Evolutionary conservation across 2,113 vertebrate species (phyloP).

Genomic region (Edolisoma coerulescens): DNA sequence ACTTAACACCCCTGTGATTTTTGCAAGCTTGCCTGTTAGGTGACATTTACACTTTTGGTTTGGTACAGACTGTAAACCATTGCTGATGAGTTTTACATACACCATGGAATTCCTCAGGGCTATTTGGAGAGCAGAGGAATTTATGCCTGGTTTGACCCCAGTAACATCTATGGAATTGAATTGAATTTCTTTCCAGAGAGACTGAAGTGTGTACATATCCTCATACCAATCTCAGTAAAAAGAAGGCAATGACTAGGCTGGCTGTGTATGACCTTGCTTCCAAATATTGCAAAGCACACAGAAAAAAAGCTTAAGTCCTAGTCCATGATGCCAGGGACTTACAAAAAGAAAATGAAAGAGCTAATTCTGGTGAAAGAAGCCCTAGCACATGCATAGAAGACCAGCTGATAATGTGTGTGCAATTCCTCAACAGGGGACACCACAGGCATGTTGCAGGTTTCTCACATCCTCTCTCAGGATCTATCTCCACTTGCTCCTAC

Average conservation of each 20-base stretch:
- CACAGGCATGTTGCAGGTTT: background rate
- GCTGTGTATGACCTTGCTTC: background rate
- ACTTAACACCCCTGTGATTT: background rate
- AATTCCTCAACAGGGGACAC: fast-evolving
- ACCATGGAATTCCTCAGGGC: background rate
- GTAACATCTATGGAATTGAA: background rate
- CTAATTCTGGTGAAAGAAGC: background rate
- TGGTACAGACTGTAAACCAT: background rate
- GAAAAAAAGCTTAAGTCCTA: background rate
- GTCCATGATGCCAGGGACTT: background rate
- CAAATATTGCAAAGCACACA: background rate
- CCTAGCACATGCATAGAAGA: fast-evolving
- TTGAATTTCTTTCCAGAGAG: background rate
- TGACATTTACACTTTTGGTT: background rate
- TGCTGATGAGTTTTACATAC: background rate
- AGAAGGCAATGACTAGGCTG: background rate
- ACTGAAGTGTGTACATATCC: background rate
- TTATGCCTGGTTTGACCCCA: background rate
- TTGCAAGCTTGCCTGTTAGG: background rate
- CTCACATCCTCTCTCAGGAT: background rate
- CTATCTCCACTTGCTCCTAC: background rate
- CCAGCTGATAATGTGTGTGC: background rate
- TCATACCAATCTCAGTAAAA: background rate
- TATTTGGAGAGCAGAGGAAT: background rate
- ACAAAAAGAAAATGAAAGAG: background rate